Evolutionary conservation across 2,888 invertebrate species (phyloP), one percentile per base, ranked within the genome.

Genomic region (Leptogaster cylindrica): DNA sequence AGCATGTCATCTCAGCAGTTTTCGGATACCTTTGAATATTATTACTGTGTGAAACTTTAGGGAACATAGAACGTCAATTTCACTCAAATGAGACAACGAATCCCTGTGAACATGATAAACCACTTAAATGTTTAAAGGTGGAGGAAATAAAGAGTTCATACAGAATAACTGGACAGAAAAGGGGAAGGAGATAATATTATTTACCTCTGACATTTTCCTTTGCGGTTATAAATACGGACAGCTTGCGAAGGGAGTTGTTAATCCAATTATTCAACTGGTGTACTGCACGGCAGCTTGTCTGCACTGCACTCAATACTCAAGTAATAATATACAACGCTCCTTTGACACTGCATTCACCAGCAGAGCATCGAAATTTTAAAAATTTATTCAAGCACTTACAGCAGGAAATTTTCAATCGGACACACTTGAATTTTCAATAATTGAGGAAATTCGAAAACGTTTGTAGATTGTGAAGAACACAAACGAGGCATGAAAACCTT

Each of bases 141-240:
- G 12, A 2, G 12, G 12, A 36, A 44, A 44, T 6, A 7, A 16
- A 44, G 8, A 14, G 2, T 18, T 18, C n/a, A 18, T 44, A 18
- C 16, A 7, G 18, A 14, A 12, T 8, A 3, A 44, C 16, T 3
- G 20, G n/a, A 6, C 8, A 10, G 10, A 18, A 44, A 5, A 4
- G 20, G 16, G 3, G 8, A 14, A 44, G 10, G 20, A 7, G 5
- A 16, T 1, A 44, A 44, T 6, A 18, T 8, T 41, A 41, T 2
- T 7, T 52, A 52, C 52, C 52, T 52, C 4, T 31, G 52, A 52
- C 52, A 52, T 52, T 52, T 18, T 52, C 20, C 10, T 8, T 28
- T 52, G 31, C 52, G 18, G 8, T n/a, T 46, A 16, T 16, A 12
- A 23, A 3, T 12, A 25, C 23, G 10, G 46, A 20, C 12, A 5